A percentile compares a stretch with the other conserved stretches of the same genome.
phyloP scores from a whole-genome alignment of 2,888 invertebrate species.

The Yponomeuta sedellus region DNA sequence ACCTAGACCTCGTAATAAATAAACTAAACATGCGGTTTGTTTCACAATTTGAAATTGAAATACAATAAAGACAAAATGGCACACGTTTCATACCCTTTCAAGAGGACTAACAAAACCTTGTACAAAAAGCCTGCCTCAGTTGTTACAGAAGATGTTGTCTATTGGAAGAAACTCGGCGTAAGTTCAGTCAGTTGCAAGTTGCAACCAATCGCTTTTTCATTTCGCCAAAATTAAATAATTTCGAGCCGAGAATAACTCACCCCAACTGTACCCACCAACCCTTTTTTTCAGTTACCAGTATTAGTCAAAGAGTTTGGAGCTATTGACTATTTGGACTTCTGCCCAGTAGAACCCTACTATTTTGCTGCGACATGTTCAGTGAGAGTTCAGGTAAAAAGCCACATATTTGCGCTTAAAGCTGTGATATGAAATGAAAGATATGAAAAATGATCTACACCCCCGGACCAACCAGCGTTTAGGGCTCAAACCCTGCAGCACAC shows the following conservation, averaged over 20 bases:
- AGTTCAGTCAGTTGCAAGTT: slow-evolving; percentile 32
- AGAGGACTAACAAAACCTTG: slow-evolving; percentile 82
- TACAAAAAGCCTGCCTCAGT: slow-evolving; percentile 81
- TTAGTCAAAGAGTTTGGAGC: slow-evolving; percentile 94
- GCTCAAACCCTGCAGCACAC: no score
- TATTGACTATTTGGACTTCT: slow-evolving; percentile 93
- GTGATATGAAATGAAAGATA: no score
- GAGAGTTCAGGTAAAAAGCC: slow-evolving; percentile 79
- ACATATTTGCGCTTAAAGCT: neutral
- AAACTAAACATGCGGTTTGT: neutral
- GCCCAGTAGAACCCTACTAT: slow-evolving; percentile 90
- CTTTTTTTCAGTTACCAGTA: slow-evolving; percentile 82
- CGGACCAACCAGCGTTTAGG: no score
- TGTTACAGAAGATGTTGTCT: slow-evolving; percentile 85
- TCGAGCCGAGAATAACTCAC: no score
- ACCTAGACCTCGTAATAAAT: no score
- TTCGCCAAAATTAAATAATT: no score
- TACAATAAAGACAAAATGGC: slow-evolving; percentile 39
- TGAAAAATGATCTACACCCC: no score
- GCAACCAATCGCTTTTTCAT: neutral
- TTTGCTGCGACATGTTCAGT: slow-evolving; percentile 96
- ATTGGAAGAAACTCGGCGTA: slow-evolving; percentile 94
- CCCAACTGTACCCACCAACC: no score
- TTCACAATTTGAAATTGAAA: neutral
- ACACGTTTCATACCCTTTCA: slow-evolving; percentile 75